These are phyloP conservation scores for Eristalinus aeneus DNA, from an alignment of 2,888 invertebrate genomes.

Conservation along the genomic window DNA sequence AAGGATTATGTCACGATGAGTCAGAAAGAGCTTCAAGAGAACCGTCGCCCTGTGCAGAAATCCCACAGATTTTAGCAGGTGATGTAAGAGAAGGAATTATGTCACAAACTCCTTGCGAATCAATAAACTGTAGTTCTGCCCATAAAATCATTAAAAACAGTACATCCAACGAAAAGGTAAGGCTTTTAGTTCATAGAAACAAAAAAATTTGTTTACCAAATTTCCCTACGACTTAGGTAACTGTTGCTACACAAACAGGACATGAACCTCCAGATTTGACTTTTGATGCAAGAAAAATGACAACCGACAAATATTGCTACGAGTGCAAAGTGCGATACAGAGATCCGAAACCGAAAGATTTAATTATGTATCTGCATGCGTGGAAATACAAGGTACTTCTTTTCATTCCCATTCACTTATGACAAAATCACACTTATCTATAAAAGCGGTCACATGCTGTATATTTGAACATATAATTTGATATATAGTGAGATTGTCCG, in stretches of 20 bases:
- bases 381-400: constrained; percentile 91
- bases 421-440: background rate
- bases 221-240: constrained; percentile 82
- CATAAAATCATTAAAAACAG: constrained; percentile 20
- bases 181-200: background rate
- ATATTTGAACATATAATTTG: too few species aligned
- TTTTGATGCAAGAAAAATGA: constrained; percentile 87
- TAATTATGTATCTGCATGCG: constrained; percentile 98
- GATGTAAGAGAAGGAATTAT: constrained; percentile 77
- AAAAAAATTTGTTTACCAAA: background rate
- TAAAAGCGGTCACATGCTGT: too few species aligned
- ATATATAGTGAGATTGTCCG: too few species aligned
- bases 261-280: constrained; percentile 86
- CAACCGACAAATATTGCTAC: constrained; percentile 92
- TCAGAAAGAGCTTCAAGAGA: constrained; percentile 86
- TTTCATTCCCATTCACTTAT: too few species aligned
- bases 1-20: constrained; percentile 83
- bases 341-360: constrained; percentile 94
- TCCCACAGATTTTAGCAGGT: constrained; percentile 78
- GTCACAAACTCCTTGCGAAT: constrained; percentile 15
- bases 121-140: background rate
- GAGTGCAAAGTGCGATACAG: constrained; percentile 95
- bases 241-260: constrained; percentile 93
- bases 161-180: constrained; percentile 70
- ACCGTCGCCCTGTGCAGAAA: constrained; percentile 87